Conservation (phyloP, 2,113 vertebrate species). For the Toxotes jaculatrix region DNA sequence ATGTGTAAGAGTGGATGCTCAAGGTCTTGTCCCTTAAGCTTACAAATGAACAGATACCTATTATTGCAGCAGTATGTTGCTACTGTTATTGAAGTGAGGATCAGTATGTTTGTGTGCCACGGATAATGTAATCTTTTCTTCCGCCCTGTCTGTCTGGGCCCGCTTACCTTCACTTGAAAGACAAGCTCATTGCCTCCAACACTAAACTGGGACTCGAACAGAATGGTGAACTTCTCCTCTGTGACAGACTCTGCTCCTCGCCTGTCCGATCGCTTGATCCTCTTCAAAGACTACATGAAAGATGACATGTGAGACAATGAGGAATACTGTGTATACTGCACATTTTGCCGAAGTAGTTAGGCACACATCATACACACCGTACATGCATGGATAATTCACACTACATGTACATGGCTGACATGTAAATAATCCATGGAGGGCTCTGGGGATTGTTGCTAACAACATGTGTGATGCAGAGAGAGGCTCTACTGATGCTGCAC, state of each 20-base stretch:
- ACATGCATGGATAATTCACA: constrained; percentile 10
- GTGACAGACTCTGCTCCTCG: constrained; percentile 96
- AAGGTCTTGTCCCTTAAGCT: no score
- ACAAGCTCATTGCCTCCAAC: constrained; percentile 96
- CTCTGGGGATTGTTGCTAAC: constrained; percentile 10
- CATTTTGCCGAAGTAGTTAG: no score
- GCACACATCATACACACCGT: no score
- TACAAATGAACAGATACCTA: not conserved
- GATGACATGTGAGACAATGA: not conserved
- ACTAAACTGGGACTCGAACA: constrained; percentile 98
- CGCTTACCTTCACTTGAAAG: constrained; percentile 95
- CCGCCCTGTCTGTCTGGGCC: not conserved
- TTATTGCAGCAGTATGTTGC: not conserved
- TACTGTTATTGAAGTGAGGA: not conserved
- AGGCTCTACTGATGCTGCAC: not conserved
- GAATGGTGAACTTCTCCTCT: constrained; percentile 97
- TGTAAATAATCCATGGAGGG: constrained; percentile 40
- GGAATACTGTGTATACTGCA: not conserved
- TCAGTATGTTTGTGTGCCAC: not conserved
- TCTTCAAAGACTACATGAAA: constrained; percentile 90
- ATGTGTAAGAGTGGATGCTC: not conserved
- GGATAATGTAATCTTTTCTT: not conserved
- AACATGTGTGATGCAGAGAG: constrained; percentile 11
- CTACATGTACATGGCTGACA: not conserved
- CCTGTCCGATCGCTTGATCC: constrained; percentile 96